A percentile compares a stretch with the other conserved stretches of the same genome.
Conservation (phyloP, 2,797 vertebrate species). For the Coregonus suidteri region DNA sequence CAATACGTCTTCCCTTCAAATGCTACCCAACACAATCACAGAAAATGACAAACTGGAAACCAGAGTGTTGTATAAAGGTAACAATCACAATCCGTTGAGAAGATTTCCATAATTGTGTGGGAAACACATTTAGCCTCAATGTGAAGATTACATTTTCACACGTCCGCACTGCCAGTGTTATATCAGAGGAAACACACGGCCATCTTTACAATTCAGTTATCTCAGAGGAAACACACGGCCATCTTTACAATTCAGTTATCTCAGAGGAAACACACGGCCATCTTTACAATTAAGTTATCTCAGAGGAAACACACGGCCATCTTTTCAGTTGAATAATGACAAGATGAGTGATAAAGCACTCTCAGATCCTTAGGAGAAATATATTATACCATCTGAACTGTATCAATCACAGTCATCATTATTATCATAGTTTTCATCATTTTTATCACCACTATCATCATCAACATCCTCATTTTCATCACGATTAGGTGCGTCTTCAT, state of each 20-base stretch:
- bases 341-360: background rate
- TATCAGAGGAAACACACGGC: constrained; percentile 1
- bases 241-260: background rate
- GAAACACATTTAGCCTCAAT: background rate
- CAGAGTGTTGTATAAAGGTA: background rate
- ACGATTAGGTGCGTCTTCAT: background rate
- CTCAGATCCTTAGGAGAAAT: background rate
- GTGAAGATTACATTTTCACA: background rate
- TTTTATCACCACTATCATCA: background rate
- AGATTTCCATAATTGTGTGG: constrained; percentile 25
- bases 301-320: background rate
- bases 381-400: background rate
- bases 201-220: background rate
- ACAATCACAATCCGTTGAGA: too few relatives aligned
- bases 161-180: constrained; percentile 2
- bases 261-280: background rate
- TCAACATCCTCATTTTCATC: background rate
- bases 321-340: background rate
- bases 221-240: background rate
- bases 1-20: background rate
- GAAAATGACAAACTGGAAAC: background rate
- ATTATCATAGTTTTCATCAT: background rate
- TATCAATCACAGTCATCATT: background rate
- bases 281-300: background rate
- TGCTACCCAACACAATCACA: background rate